phyloP scores from a whole-genome alignment of 2,888 invertebrate species.

The Ectropis crepuscularia region DNA sequence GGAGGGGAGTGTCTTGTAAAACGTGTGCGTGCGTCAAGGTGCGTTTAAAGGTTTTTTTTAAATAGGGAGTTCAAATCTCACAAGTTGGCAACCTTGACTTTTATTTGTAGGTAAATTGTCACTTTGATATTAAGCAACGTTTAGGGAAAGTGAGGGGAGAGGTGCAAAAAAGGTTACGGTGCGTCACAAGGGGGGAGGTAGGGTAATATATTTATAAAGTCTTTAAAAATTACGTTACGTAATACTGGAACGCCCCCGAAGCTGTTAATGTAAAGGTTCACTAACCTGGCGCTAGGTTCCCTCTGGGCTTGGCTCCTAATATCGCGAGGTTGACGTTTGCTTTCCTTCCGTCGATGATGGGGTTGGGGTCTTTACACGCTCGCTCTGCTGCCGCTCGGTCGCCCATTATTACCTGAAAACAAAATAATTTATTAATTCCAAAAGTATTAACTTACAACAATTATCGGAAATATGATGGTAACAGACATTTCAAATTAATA shows the following conservation, averaged over 20 bases:
- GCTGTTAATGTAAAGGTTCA: constrained; percentile 27
- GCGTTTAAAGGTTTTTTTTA: too few species aligned
- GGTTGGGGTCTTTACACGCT: constrained; percentile 99
- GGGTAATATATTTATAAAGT: background rate
- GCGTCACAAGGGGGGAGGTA: too few species aligned
- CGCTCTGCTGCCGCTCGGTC: constrained; percentile 97
- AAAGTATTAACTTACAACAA: background rate
- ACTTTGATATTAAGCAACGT: too few species aligned
- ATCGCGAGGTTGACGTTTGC: constrained; percentile 99
- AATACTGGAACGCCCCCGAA: background rate
- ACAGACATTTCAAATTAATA: too few species aligned
- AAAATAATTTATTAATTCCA: constrained; percentile 2
- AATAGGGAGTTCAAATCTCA: too few species aligned
- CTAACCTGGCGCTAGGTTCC: constrained; percentile 92
- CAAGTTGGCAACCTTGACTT: too few species aligned
- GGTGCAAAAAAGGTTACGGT: too few species aligned
- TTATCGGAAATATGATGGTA: too few species aligned
- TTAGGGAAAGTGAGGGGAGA: too few species aligned
- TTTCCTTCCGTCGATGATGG: constrained; percentile 99
- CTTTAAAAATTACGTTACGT: background rate
- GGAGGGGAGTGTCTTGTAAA: too few species aligned
- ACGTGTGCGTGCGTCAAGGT: too few species aligned
- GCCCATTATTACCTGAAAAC: constrained; percentile 97
- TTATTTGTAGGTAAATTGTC: too few species aligned
- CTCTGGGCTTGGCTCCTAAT: constrained; percentile 97